Evolutionary conservation across 2,113 vertebrate genomes (phyloP).

Genomic region (Ia io): DNA sequence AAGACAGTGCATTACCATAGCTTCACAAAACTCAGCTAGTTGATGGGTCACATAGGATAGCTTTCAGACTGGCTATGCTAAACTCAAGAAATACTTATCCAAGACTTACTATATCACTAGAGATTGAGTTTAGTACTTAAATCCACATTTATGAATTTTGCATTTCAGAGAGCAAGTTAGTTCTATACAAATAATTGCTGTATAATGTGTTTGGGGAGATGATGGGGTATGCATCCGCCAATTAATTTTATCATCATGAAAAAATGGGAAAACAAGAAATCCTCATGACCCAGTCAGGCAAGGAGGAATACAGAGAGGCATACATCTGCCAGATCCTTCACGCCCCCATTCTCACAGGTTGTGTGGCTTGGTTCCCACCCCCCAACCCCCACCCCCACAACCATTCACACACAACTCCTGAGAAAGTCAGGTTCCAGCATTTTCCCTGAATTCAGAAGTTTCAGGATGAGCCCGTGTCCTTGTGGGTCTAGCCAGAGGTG

Average conservation of each 20-base stretch:
- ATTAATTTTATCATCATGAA: not conserved
- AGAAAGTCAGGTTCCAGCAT: not conserved
- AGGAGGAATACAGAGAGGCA: not conserved
- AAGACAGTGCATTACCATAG: fast-evolving
- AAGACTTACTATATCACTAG: not conserved
- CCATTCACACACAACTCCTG: not conserved
- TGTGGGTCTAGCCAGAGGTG: not conserved
- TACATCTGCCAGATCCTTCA: not conserved
- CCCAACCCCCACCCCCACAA: too few species aligned
- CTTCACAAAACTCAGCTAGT: not conserved
- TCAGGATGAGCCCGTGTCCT: not conserved
- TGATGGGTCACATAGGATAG: not conserved
- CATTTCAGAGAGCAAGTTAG: not conserved
- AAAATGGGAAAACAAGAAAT: slow-evolving; percentile 21
- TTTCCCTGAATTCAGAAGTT: not conserved
- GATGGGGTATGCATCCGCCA: not conserved
- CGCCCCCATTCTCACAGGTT: not conserved
- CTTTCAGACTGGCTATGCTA: not conserved
- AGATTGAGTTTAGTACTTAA: slow-evolving; percentile 17
- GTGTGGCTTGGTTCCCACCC: not conserved
- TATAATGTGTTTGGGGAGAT: not conserved
- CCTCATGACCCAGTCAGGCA: not conserved
- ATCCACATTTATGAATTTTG: not conserved
- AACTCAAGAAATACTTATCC: slow-evolving; percentile 34
- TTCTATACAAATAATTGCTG: not conserved